These are phyloP conservation scores for Otocyon megalotis DNA, from an alignment of 2,113 vertebrate species.

Conservation along the genomic window DNA sequence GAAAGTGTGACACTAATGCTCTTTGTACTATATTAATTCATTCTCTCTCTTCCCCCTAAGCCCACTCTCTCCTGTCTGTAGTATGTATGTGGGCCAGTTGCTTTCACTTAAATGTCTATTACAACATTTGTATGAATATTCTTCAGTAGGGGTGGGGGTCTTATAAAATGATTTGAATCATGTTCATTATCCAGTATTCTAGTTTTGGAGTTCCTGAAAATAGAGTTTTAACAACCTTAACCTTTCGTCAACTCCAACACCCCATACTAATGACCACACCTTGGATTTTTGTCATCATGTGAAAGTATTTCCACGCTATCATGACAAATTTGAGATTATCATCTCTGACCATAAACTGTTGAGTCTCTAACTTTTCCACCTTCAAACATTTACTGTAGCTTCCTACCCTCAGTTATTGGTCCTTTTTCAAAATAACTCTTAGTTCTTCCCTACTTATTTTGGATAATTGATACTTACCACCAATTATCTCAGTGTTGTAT, in stretches of 20 bases:
- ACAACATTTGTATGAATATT: neutral
- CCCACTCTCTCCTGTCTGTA: neutral
- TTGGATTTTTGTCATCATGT: neutral
- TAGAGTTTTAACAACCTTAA: neutral
- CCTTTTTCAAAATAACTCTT: neutral
- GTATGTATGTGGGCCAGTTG: neutral
- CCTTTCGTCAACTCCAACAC: neutral
- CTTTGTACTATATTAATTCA: neutral
- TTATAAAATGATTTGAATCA: neutral
- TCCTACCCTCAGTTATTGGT: neutral
- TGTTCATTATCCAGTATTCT: neutral
- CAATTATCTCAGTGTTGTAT: neutral
- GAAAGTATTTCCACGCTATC: neutral
- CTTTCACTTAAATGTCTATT: neutral
- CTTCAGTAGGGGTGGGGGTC: neutral
- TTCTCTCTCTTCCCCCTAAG: no score
- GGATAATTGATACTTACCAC: neutral
- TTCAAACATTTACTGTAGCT: neutral
- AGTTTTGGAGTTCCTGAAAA: neutral
- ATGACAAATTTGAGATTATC: neutral
- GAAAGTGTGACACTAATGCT: neutral
- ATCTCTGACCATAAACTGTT: neutral
- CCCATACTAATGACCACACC: neutral
- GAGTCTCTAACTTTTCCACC: neutral
- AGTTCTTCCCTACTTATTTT: neutral